Conservation (phyloP, 2,797 vertebrate species). For the Botia kubotai region DNA sequence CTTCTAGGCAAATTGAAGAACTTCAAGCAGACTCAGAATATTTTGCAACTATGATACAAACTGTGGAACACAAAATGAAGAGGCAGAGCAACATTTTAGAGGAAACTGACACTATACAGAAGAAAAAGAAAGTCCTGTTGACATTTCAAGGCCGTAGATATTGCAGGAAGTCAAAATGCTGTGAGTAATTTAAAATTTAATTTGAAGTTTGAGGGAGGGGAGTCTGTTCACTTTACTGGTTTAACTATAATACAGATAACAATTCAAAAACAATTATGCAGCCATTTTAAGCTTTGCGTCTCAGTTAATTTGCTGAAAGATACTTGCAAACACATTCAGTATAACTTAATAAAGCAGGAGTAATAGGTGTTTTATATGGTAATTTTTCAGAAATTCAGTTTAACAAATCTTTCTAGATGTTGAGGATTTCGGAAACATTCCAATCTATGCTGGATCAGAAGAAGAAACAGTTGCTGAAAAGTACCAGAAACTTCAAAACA, state of each 20-base stretch:
- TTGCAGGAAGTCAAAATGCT: slow-evolving; percentile 53
- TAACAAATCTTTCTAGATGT: slow-evolving; percentile 44
- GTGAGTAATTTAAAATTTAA: slow-evolving; percentile 41
- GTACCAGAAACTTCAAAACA: slow-evolving; percentile 29
- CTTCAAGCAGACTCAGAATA: slow-evolving; percentile 12
- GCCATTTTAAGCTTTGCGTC: too few species aligned
- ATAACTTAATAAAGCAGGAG: too few species aligned
- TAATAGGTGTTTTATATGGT: too few species aligned
- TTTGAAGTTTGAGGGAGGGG: neutral
- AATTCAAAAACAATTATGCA: too few species aligned
- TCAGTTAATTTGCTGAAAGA: too few species aligned
- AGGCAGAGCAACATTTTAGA: neutral
- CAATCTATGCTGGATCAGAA: slow-evolving; percentile 58
- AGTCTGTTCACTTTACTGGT: neutral
- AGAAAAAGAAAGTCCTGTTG: slow-evolving; percentile 23
- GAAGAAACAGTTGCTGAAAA: slow-evolving; percentile 42
- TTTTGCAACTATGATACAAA: neutral
- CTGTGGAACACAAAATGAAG: slow-evolving; percentile 17
- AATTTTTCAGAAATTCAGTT: neutral
- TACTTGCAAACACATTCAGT: too few species aligned
- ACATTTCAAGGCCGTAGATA: slow-evolving; percentile 40
- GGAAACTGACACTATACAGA: neutral
- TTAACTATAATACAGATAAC: neutral
- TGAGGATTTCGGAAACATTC: slow-evolving; percentile 56
- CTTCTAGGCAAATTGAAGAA: slow-evolving; percentile 43